Evolutionary conservation across 1,140 invertebrate genomes (phyloP), one percentile per base, ranked within the genome.

Genomic region (Galendromus occidentalis): DNA sequence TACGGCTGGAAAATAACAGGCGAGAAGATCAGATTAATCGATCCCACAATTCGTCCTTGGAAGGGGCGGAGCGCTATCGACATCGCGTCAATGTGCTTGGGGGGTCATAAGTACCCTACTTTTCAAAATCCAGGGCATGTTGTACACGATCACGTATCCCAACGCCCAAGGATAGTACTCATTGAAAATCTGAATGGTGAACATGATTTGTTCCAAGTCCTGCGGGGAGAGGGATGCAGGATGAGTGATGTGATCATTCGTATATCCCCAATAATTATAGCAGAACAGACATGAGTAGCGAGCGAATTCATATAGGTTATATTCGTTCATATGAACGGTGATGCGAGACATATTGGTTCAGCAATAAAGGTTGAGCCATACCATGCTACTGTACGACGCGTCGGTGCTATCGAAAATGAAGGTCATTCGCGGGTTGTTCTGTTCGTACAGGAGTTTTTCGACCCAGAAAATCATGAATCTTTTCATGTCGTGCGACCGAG

Each of bases 201-300:
- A 70, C 51, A 39, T 64, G 7, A 68, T 30, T 44, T 69, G 44
- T n/a, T 69, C 69, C 41, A 70, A 51, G 41, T 70, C 69, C 51
- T 59, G 51, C 9, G 33, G 33, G 18, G 28, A 47, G 12, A 47
- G 45, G n/a, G n/a, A n/a, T n/a, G n/a, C n/a, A n/a, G n/a, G n/a
- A n/a, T n/a, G n/a, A n/a, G n/a, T n/a, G n/a, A n/a, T n/a, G n/a
- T n/a, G n/a, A n/a, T n/a, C n/a, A n/a, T n/a, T n/a, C n/a, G n/a
- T n/a, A n/a, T n/a, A n/a, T n/a, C n/a, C n/a, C n/a, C n/a, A n/a
- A n/a, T n/a, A n/a, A n/a, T n/a, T n/a, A n/a, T n/a, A n/a, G n/a
- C n/a, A n/a, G n/a, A n/a, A n/a, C n/a, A n/a, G n/a, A n/a, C n/a
- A n/a, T n/a, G n/a, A n/a, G n/a, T n/a, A n/a, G n/a, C n/a, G n/a